phyloP scores from a whole-genome alignment of 2,888 invertebrate genomes.

The Smittia aterrima region DNA sequence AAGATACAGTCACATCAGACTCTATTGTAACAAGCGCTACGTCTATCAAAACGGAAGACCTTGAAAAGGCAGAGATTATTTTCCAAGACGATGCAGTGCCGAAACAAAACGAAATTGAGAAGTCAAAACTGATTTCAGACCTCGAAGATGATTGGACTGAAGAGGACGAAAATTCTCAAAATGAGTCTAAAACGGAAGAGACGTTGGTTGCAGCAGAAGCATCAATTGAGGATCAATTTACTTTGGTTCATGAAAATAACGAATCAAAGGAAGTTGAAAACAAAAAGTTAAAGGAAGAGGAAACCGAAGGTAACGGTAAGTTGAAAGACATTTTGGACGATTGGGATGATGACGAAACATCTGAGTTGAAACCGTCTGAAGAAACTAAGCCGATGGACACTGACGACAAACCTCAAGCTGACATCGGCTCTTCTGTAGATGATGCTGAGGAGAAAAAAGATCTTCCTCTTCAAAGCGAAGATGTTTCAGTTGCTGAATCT shows the following conservation, averaged over 20 bases:
- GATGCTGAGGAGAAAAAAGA: background rate
- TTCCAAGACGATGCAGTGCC: constrained; percentile 43
- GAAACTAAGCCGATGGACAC: too few species aligned
- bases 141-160: constrained; percentile 44
- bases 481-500: background rate
- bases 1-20: constrained; percentile 43
- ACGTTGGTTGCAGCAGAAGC: background rate
- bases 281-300: background rate
- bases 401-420: background rate
- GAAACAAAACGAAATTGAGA: constrained; percentile 43
- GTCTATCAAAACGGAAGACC: constrained; percentile 46
- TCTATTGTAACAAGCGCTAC: background rate
- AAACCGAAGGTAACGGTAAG: background rate
- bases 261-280: background rate
- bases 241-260: background rate
- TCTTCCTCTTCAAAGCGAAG: background rate
- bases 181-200: background rate
- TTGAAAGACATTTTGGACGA: constrained; percentile 23
- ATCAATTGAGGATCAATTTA: background rate
- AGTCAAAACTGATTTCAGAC: constrained; percentile 37
- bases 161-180: constrained; percentile 40
- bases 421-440: background rate
- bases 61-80: constrained; percentile 51
- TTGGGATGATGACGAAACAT: constrained; percentile 17
- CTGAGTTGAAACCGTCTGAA: background rate